Percentiles rank a stretch among this genome's conserved stretches.
phyloP scores from a whole-genome alignment of 2,888 invertebrate genomes.

The Caenorhabditis plicata region DNA sequence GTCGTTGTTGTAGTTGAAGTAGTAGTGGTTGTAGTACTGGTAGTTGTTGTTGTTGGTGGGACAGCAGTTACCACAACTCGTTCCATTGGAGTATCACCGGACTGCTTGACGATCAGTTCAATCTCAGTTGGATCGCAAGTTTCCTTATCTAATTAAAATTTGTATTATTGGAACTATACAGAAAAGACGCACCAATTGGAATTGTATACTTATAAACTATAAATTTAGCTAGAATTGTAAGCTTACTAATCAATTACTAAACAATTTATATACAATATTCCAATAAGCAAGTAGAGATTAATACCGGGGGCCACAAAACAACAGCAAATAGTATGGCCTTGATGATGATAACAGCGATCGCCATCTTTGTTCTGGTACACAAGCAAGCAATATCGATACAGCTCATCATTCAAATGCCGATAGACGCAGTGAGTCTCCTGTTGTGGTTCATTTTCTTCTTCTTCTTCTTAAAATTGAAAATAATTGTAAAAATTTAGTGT shows the following conservation, averaged over 20 bases:
- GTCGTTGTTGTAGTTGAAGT: conserved; percentile 35
- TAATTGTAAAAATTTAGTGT: too few relatives aligned
- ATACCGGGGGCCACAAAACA: conserved; percentile 48
- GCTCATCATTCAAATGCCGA: conserved; percentile 45
- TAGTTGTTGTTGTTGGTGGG: conserved; percentile 15
- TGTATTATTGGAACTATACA: too few relatives aligned
- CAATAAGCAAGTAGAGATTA: too few relatives aligned
- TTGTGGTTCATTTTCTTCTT: conserved; percentile 16
- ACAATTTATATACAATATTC: too few relatives aligned
- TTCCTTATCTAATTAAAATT: conserved; percentile 29
- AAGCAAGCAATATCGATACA: conserved; percentile 45
- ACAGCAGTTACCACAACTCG: conserved; percentile 17
- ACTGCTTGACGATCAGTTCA: conserved; percentile 40
- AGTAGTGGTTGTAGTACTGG: conserved; percentile 5
- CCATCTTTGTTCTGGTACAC: conserved; percentile 32
- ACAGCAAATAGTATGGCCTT: conserved; percentile 47
- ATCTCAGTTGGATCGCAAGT: conserved; percentile 47
- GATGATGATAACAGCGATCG: conserved; percentile 41
- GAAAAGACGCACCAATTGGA: too few relatives aligned
- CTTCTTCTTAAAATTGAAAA: conserved; percentile 3
- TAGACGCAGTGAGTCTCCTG: conserved; percentile 40
- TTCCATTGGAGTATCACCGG: conserved; percentile 3
- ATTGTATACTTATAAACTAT: too few relatives aligned
- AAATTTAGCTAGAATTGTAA: too few relatives aligned
- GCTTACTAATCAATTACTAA: too few relatives aligned